Conservation (phyloP, 2,797 vertebrate species). For the Amblyraja radiata region DNA sequence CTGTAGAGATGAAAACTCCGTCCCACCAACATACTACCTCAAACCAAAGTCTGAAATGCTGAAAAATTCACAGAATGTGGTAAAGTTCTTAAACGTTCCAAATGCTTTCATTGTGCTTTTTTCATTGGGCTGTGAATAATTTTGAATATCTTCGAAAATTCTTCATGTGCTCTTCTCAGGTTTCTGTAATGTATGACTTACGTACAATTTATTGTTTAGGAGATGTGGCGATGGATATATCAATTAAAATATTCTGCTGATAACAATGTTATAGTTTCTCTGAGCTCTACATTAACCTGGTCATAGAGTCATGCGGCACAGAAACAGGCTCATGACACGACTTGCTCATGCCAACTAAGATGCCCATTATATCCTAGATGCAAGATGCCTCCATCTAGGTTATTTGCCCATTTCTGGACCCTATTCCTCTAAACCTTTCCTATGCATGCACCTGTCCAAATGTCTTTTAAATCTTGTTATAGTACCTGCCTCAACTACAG, state of each 20-base stretch:
- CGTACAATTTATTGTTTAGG: background rate
- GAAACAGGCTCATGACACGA: too few relatives aligned
- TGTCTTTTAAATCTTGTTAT: too few relatives aligned
- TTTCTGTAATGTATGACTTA: background rate
- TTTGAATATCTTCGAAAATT: background rate
- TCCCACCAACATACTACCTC: conserved; percentile 97
- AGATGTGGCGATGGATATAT: background rate
- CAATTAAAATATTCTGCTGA: background rate
- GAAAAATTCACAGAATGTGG: conserved; percentile 79
- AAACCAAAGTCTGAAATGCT: conserved; percentile 84
- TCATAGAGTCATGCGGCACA: too few relatives aligned
- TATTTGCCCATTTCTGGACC: too few relatives aligned
- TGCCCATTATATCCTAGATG: too few relatives aligned
- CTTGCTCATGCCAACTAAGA: too few relatives aligned
- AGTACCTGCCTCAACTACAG: too few relatives aligned
- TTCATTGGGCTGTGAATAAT: background rate
- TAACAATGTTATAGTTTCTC: background rate
- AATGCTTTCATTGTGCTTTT: conserved; percentile 9
- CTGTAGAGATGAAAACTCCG: conserved; percentile 93
- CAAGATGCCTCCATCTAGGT: too few relatives aligned
- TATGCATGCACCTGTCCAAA: too few relatives aligned
- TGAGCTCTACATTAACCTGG: background rate
- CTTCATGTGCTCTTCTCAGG: background rate
- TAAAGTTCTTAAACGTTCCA: conserved; percentile 47
- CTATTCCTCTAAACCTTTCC: too few relatives aligned